Conservation (phyloP, 2,797 vertebrate genomes). For the Halcyon leucocephala region DNA sequence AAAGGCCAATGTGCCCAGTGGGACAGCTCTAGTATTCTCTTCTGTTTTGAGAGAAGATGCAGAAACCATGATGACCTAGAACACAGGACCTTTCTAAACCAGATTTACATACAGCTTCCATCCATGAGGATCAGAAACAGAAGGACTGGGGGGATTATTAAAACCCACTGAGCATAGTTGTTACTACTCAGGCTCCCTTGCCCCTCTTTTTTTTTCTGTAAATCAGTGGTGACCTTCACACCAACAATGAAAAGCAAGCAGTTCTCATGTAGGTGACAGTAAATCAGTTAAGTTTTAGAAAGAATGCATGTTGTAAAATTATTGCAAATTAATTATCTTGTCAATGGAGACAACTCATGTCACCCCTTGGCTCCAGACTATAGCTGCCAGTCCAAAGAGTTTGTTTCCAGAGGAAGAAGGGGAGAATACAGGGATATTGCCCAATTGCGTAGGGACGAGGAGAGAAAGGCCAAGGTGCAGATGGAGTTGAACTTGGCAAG, state of each 20-base stretch:
- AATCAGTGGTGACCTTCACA: neutral
- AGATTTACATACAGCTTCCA: neutral
- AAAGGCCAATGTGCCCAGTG: rapidly evolving
- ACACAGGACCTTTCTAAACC: neutral
- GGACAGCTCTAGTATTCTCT: neutral
- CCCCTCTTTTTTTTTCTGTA: neutral
- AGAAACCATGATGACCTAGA: neutral
- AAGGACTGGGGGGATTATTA: neutral
- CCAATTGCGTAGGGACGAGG: too few species aligned
- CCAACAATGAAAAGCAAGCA: neutral
- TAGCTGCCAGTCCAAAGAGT: neutral
- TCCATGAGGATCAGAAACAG: neutral
- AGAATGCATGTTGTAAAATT: neutral
- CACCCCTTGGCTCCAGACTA: neutral
- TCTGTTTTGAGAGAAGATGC: neutral
- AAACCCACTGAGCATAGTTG: neutral
- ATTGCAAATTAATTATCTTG: neutral
- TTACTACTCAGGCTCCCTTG: neutral
- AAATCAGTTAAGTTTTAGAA: neutral
- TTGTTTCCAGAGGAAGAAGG: neutral
- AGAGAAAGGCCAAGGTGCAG: too few species aligned
- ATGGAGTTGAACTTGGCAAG: too few species aligned
- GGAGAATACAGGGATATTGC: too few species aligned
- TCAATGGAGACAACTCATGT: neutral
- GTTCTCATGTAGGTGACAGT: neutral